phyloP scores from a whole-genome alignment of 2,888 invertebrate genomes.

The Xanthia icteritia region DNA sequence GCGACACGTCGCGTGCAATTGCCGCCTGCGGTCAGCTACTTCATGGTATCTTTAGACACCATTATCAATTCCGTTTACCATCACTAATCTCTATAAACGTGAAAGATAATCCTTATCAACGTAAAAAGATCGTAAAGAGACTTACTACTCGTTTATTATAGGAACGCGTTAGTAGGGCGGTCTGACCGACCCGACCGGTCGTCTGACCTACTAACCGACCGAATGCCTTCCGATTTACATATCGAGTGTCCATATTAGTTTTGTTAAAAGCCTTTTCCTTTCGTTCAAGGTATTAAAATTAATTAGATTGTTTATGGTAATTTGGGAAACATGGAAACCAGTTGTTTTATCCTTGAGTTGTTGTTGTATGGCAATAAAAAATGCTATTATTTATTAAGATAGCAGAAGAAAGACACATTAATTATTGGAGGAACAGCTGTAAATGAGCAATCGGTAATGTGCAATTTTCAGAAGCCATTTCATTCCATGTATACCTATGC shows the following conservation, averaged over 20 bases:
- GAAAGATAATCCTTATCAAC: conserved; percentile 14
- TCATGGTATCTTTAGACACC: no score
- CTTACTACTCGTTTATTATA: conserved; percentile 17
- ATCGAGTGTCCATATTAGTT: conserved; percentile 53
- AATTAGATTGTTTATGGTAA: conserved; percentile 30
- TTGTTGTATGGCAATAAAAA: neutral
- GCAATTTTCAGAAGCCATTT: no score
- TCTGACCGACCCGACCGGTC: conserved; percentile 65
- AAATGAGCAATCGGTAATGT: no score
- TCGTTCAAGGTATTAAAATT: conserved; percentile 41
- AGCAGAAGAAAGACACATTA: no score
- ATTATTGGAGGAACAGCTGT: no score
- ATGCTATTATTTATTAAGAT: neutral
- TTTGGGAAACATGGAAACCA: conserved; percentile 4
- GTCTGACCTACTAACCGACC: conserved; percentile 73
- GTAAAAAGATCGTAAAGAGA: conserved; percentile 11
- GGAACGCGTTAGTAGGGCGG: conserved; percentile 42
- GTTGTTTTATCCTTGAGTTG: neutral
- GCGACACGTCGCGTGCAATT: no score
- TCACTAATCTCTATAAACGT: neutral
- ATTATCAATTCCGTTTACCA: neutral
- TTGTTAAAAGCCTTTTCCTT: conserved; percentile 52
- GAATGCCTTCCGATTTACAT: conserved; percentile 64
- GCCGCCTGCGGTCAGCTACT: no score
- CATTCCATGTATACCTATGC: no score